phyloP scores from a whole-genome alignment of 2,797 vertebrate species.

The Acipenser transmontanus region DNA sequence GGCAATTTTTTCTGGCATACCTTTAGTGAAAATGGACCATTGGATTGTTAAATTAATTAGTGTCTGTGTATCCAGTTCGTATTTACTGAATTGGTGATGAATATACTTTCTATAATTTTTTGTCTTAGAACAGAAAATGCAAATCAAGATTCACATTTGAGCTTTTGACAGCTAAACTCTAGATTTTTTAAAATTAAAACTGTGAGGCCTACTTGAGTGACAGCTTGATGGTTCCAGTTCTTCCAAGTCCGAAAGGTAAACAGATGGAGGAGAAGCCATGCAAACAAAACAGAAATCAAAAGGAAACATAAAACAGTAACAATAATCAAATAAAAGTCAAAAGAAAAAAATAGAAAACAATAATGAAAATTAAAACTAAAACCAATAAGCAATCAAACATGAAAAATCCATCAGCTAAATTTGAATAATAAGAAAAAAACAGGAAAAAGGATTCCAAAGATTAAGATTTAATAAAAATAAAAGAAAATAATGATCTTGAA shows the following conservation, averaged over 20 bases:
- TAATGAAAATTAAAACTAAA: conserved; percentile 26
- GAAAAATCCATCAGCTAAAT: conserved; percentile 23
- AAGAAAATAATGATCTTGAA: too few relatives aligned
- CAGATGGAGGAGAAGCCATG: conserved; percentile 54
- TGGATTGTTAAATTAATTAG: too few relatives aligned
- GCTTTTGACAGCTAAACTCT: conserved; percentile 40
- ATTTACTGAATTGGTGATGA: too few relatives aligned
- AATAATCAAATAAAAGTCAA: conserved; percentile 30
- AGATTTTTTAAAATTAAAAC: conserved; percentile 36
- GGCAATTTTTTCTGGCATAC: too few relatives aligned
- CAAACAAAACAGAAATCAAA: conserved; percentile 57
- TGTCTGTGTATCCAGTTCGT: too few relatives aligned
- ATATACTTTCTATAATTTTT: too few relatives aligned
- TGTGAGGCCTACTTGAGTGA: conserved; percentile 70
- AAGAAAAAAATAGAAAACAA: conserved; percentile 36
- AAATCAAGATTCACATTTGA: too few relatives aligned
- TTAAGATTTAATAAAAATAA: too few relatives aligned
- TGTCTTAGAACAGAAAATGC: too few relatives aligned
- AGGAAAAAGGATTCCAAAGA: too few relatives aligned
- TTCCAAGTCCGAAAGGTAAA: conserved; percentile 66
- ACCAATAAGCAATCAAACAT: conserved; percentile 33
- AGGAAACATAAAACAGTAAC: conserved; percentile 49
- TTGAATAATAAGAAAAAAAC: conserved; percentile 4
- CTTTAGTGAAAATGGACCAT: too few relatives aligned
- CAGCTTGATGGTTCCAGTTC: conserved; percentile 74